Conservation (phyloP, 2,888 invertebrate species). For the Cryptocheilus praepositus region DNA sequence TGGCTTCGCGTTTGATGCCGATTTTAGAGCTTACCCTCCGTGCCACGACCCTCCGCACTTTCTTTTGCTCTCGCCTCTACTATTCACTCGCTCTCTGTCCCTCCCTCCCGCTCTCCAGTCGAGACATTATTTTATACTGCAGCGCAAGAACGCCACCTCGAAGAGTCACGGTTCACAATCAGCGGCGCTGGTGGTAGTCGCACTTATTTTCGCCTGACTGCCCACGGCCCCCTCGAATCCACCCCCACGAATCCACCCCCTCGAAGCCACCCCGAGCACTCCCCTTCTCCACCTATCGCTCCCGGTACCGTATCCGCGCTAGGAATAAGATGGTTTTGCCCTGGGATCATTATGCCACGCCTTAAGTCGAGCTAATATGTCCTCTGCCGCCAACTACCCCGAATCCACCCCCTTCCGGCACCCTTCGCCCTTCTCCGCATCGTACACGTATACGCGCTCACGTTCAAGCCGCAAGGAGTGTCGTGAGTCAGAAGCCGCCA, state of each 20-base stretch:
- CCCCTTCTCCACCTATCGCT: constrained; percentile 22
- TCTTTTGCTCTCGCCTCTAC: constrained; percentile 11
- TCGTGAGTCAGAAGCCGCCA: constrained; percentile 48
- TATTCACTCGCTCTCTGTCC: constrained; percentile 23
- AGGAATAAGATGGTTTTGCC: constrained; percentile 66
- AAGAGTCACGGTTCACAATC: constrained; percentile 66
- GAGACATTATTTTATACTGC: constrained; percentile 64
- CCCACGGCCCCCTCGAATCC: constrained; percentile 47
- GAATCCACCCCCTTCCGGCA: constrained; percentile 34
- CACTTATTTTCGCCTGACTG: constrained; percentile 71
- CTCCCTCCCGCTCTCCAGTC: constrained; percentile 13
- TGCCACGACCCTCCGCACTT: constrained; percentile 18
- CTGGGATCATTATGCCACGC: constrained; percentile 71
- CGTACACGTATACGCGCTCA: constrained; percentile 39
- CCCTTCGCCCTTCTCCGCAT: constrained; percentile 35
- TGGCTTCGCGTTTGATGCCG: constrained; percentile 68
- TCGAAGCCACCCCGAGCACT: constrained; percentile 1
- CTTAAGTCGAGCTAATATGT: constrained; percentile 75
- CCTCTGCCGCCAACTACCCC: constrained; percentile 50
- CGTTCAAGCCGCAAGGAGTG: constrained; percentile 41
- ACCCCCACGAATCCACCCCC: constrained; percentile 25
- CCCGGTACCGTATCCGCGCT: constrained; percentile 25
- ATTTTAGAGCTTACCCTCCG: constrained; percentile 64
- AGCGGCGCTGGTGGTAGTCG: constrained; percentile 67
- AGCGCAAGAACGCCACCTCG: constrained; percentile 40